Evolutionary conservation across 2,888 invertebrate species (phyloP), one percentile per base, ranked within the genome.

Genomic region (Esperia sulphurella): DNA sequence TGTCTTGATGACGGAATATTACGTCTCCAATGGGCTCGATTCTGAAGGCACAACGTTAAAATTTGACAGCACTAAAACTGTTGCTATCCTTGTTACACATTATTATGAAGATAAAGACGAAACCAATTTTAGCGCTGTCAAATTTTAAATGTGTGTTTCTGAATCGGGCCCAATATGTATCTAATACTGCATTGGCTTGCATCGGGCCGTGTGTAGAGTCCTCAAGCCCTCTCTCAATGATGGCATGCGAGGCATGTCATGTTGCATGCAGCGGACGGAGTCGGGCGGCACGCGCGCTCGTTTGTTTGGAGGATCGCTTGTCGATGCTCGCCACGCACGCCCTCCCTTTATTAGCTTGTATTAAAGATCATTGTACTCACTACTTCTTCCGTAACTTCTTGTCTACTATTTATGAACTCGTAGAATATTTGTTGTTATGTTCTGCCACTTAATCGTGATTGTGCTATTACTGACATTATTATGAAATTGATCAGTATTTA

Each of bases 221-320:
- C 31, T 65, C 74, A 75, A 75, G 70, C 74, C 71, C 77, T 75
- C 71, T 70, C 65, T n/a, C n/a, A n/a, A n/a, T n/a, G 68, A 69
- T 71, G 78, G 79, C 74, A 78, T 80, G 75, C 62, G 60, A 65
- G 59, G 75, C 69, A 70, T 21, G 21, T 5, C 69, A 70, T 21
- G 21, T 5, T 21, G 71, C 75, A 66, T 68, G 65, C 67, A 69
- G 69, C 68, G 65, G 62, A 57, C 65, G 59, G 59, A 62, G 56
- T 57, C 58, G 51, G 40, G 42, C 52, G 62, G 62, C 64, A 67
- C 68, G 68, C 71, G 67, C 69, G 40, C 38, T 35, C 58, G 57
- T 65, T 66, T 65, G 65, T 62, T 65, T 64, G 56, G 57, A 42
- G n/a, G 42, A 47, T 47, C 28, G 38, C 37, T 38, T 14, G 14